A percentile compares a stretch with the other conserved stretches of the same genome.
phyloP scores from a whole-genome alignment of 2,113 vertebrate genomes.

The Riparia riparia region DNA sequence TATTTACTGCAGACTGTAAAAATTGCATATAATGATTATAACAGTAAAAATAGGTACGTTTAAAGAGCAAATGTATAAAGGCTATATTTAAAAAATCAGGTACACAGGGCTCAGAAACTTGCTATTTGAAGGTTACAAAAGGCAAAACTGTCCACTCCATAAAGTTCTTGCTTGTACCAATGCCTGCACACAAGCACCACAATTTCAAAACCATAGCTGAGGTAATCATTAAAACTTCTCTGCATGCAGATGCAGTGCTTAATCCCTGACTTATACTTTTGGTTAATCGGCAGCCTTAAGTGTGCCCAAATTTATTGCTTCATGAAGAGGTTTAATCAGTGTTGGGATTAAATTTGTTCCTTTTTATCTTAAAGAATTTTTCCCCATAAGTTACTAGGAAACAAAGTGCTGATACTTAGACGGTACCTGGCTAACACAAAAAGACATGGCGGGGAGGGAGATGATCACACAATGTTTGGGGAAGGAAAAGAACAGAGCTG shows the following conservation, averaged over 20 bases:
- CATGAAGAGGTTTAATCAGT: not conserved
- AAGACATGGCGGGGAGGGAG: too few species aligned
- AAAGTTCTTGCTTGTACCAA: not conserved
- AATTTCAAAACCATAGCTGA: not conserved
- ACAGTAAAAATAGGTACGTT: not conserved
- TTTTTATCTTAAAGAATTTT: too few species aligned
- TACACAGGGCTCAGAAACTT: not conserved
- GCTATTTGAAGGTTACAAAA: not conserved
- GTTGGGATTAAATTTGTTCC: too few species aligned
- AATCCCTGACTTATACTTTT: not conserved
- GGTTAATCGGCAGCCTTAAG: not conserved
- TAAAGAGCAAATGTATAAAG: not conserved
- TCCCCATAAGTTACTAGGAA: too few species aligned
- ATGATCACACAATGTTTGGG: too few species aligned
- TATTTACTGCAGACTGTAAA: not conserved
- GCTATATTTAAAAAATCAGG: not conserved
- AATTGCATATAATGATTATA: not conserved
- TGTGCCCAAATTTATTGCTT: constrained; percentile 1
- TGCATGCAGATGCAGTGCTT: not conserved
- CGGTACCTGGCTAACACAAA: too few species aligned
- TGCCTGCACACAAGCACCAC: not conserved
- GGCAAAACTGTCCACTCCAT: not conserved
- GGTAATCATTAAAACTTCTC: not conserved
- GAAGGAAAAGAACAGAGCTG: too few species aligned
- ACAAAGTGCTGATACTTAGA: too few species aligned